Evolutionary conservation across 2,797 vertebrate genomes (phyloP), one percentile per base, ranked within the genome.

Genomic region (Oceanodroma leucorhoa): DNA sequence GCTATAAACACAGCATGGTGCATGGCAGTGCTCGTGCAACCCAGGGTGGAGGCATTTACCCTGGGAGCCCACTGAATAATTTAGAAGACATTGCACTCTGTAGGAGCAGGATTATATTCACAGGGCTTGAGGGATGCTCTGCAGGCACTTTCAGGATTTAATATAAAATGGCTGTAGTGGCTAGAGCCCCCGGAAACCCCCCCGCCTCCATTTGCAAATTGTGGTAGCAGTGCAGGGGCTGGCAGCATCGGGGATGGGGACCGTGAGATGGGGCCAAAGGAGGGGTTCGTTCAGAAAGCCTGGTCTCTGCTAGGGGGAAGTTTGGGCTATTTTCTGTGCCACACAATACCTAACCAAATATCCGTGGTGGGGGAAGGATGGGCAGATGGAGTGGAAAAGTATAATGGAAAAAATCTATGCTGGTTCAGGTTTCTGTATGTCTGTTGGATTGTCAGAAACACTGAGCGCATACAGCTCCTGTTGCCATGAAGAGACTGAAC

Each of bases 21-120:
- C 4, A 0, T 45, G 29, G 20, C 80, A 43, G 43, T 7, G 50
- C 17, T 66, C 0, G 0, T 41, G n/a, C 51, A 50, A 1, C 5
- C 11, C 10, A 7, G 5, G 5, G 5, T 7, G 18, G 5, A 93
- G 50, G 13, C 55, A 32, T 77, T 92, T 38, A 36, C 30, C 11
- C 50, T 34, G 30, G 24, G 20, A 95, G 29, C 5, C 38, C 32
- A 27, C 55, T 50, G 23, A 54, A 36, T 60, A 24, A 58, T 71
- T 71, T 13, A 73, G 30, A 80, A 88, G 32, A 15, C 6, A 23
- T 8, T 66, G 40, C 26, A 32, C 86, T 58, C 57, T 43, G 14
- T 20, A 40, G 46, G 34, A 76, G 21, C 1, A 1, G 32, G 67
- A 18, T 55, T 38, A 13, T 34, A 58, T 34, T 40, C 2, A 1